Conservation (phyloP, 2,113 vertebrate species). For the Nannobrachium achirus region DNA sequence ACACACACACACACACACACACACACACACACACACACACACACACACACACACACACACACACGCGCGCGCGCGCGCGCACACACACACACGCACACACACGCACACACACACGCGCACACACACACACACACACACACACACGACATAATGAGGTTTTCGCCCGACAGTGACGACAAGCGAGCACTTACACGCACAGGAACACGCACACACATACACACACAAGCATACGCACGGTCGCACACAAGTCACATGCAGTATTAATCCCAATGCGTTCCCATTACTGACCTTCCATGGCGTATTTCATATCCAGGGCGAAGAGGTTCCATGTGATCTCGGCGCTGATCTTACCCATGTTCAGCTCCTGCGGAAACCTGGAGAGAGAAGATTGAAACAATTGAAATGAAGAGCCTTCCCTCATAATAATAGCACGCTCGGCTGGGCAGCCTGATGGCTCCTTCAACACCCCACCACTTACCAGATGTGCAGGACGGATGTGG, state of each 20-base stretch:
- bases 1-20: neutral
- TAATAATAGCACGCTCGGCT: slow-evolving; percentile 38
- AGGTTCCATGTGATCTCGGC: slow-evolving; percentile 94
- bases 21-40: slow-evolving; percentile 3
- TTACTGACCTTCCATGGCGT: slow-evolving; percentile 93
- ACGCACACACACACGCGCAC: neutral
- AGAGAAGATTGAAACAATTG: slow-evolving; percentile 49
- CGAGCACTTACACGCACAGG: too few species aligned
- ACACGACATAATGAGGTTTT: too few species aligned
- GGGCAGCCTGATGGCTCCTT: slow-evolving; percentile 37
- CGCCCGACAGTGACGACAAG: too few species aligned
- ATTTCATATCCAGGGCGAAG: slow-evolving; percentile 95
- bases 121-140: slow-evolving; percentile 6
- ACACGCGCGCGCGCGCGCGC: slow-evolving; percentile 6
- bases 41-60: neutral
- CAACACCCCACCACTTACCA: slow-evolving; percentile 39
- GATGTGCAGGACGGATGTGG: slow-evolving; percentile 42
- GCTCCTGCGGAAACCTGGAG: slow-evolving; percentile 93
- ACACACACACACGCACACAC: neutral
- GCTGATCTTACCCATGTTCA: slow-evolving; percentile 93
- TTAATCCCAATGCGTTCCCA: neutral
- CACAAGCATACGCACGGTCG: neutral
- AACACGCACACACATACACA: neutral
- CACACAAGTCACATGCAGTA: neutral
- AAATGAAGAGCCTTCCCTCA: slow-evolving; percentile 21